A percentile compares a stretch with the other conserved stretches of the same genome.
These are phyloP conservation scores for Scarus forsteni DNA, from an alignment of 2,797 vertebrate genomes.

Conservation along the genomic window DNA sequence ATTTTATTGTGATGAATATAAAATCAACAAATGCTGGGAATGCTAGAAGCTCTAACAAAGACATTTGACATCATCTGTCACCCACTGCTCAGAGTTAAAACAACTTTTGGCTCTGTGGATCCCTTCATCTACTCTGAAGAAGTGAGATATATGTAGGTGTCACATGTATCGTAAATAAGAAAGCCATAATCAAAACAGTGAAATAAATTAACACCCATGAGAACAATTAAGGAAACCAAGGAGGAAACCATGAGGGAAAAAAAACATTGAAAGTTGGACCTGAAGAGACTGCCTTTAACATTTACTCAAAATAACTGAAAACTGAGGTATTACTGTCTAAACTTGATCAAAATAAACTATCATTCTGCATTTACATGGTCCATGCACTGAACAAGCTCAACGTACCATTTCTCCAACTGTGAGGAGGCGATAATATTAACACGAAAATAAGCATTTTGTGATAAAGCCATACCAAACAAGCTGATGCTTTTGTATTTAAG, in stretches of 20 bases:
- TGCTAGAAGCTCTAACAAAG: conserved; percentile 20
- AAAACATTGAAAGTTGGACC: conserved; percentile 21
- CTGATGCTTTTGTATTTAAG: too few species aligned
- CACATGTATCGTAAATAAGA: conserved; percentile 20
- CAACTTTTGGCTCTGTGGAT: conserved; percentile 27
- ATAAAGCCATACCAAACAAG: too few species aligned
- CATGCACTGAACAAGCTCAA: conserved; percentile 3
- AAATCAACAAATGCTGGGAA: conserved; percentile 72
- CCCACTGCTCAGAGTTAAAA: conserved; percentile 8
- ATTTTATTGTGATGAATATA: conserved; percentile 77
- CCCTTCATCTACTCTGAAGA: conserved; percentile 11
- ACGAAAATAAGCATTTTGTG: too few species aligned
- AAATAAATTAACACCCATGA: conserved; percentile 55
- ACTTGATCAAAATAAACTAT: conserved; percentile 29
- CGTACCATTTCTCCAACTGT: conserved; percentile 8
- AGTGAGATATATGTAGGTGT: conserved; percentile 24
- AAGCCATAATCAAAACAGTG: conserved; percentile 26
- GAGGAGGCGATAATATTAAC: conserved; percentile 4
- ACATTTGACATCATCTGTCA: conserved; percentile 3
- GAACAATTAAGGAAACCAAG: conserved; percentile 27
- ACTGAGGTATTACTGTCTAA: conserved; percentile 50
- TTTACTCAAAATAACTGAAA: conserved; percentile 64
- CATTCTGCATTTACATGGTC: neutral
- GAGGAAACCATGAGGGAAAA: neutral
- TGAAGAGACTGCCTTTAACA: conserved; percentile 37